Evolutionary conservation across 35 echinoderm and acorn worm genomes (phyloP), one percentile per base, ranked within the genome.

Genomic region (Lytechinus pictus): DNA sequence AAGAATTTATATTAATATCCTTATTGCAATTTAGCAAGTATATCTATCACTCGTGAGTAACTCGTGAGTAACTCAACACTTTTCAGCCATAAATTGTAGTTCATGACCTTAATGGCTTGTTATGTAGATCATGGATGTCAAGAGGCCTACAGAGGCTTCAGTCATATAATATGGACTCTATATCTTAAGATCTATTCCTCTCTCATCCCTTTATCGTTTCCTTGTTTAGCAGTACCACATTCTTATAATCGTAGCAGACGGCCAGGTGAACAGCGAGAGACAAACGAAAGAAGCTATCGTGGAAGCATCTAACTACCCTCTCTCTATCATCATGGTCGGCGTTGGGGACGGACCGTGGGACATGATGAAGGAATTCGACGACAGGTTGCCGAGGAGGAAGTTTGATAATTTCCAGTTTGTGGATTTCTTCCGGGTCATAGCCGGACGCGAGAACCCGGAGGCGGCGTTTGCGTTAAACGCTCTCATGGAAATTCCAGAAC

Each of bases 361-460:
- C 33, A 96, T 94, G 56, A 99, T 99, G 98, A 95, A 96, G 27
- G 98, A 98, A 52, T 99, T 99, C 53, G 97, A 98, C 66, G 97
- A 99, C 86, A 95, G 95, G 8, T 55, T 99, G 6, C 98, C 98
- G 0, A 86, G 95, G 87, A 91, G 98, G 57, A 97, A 96, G 86
- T 99, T 99, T 95, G 98, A 99, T 89, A 99, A 99, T 44, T 99
- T 99, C 92, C 98, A 99, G 89, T 99, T 99, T 94, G 96, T 99
- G 16, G 97, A 99, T 54, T 99, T 97, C 86, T 95, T 98, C 27
- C 89, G 96, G 52, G 94, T 97, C 14, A 96, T 98, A 93, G 57
- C 97, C 10, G 86, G 33, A 16, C 58, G 87, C 2, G 95, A 94
- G 28, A 94, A 96, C 86, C 95, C 94, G 4, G 98, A 99, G 92